Base-by-base conservation (phyloP, 2,888 invertebrate genomes). In the Leistus spinibarbis region DNA sequence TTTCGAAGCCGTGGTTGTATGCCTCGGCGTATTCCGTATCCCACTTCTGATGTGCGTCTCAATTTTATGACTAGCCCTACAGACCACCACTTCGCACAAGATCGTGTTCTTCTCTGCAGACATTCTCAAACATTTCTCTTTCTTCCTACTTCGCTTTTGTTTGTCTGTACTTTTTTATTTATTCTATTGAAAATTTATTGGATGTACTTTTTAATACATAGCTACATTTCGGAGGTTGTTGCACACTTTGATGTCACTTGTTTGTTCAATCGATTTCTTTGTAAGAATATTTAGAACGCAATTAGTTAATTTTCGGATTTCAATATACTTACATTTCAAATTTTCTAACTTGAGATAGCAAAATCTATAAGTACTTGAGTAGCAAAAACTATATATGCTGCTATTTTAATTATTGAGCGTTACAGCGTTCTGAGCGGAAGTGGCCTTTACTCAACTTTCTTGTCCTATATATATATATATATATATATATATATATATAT, bases 61-160 rank as follows among this genome's bases (percentile, higher is more conserved):
- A 60, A 60, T 60, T 60, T 60, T 60, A 60, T 22, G 60, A 60
- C 60, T 60, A 22, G 60, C 60, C 60, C 60, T 60, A 60, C 60
- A 60, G 20, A 22, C 60, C 22, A 60, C 60, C 60, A 60, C 60
- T 60, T 60, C 60, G 60, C 60, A 60, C 17, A 60, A 22, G 60
- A 60, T 19, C 60, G 60, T 60, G 60, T 60, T 60, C 60, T 60
- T 22, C 10, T 60, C 22, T 60, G 13, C 60, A 60, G 60, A 20
- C 20, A 60, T 17, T 10, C 60, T 22, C 19, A 19, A 60, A 60
- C 60, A 10, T 60, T 19, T 17, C 60, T 20, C 60, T 40, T 40
- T 40, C 13, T 5, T 1, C 40, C 40, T 3, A n/a, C n/a, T n/a
- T n/a, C 13, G 40, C 40, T 40, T 5, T 13, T 10, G 40, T 7